Evolutionary conservation across 2,797 vertebrate species (phyloP), one percentile per base, ranked within the genome.

Genomic region (Karalla daura): DNA sequence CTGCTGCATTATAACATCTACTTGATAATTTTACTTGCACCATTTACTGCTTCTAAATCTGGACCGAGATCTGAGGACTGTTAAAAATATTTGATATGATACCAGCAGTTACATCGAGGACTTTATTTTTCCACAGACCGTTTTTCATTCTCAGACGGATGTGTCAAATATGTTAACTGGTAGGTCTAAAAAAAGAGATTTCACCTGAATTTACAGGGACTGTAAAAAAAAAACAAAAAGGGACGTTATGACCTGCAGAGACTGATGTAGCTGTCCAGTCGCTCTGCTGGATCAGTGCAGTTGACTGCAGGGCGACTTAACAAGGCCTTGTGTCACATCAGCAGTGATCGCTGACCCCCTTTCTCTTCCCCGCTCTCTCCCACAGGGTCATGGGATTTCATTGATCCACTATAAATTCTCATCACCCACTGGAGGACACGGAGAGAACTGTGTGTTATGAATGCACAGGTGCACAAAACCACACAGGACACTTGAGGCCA

Each of bases 261-360:
- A 71, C 51, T 10, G 24, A 49, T 40, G 35, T n/a, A 13, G 28
- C 44, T 11, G 35, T 61, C 37, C 64, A 66, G n/a, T 23, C 14
- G 45, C 61, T 72, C 75, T 79, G 68, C 65, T 37, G 24, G 37
- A 75, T 84, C 70, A 80, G 72, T 14, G 33, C 79, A 73, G 47
- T 82, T 35, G 66, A 77, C 76, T 75, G 61, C 25, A 47, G 66
- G 74, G 76, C 65, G 67, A 67, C 76, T n/a, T 66, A 75, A 76
- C 54, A 62, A 76, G 60, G 46, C 5, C 62, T 70, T 20, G 8
- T 56, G 62, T 79, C 78, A 78, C 65, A 78, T 85, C 65, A 85
- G 65, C 68, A 55, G 49, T 63, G 60, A 67, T 54, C 24, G 8
- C 50, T 56, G 55, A 77, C 65, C 63, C 61, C 6, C 60, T 50